Evolutionary conservation across 2,113 vertebrate species (phyloP), one percentile per base, ranked within the genome.

Genomic region (Synodontis membranacea): DNA sequence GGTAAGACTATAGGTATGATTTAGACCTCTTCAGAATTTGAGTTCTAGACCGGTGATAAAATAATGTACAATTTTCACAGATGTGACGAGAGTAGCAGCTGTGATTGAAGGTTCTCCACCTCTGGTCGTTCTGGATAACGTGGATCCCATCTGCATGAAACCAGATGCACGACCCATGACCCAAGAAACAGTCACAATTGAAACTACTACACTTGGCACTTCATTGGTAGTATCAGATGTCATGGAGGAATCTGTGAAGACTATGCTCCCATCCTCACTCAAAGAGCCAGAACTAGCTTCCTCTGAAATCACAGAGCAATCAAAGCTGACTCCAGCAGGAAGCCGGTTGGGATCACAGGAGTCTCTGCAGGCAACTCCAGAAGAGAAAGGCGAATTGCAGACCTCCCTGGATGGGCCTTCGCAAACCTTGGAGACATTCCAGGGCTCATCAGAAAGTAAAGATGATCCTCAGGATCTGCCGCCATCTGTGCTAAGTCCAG

Each of bases 111-210:
- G 2, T 11, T 37, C 60, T 58, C 46, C 21, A 56, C 23, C 62
- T 39, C 50, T 21, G 23, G 68, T 7, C 11, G 39, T 25, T 31
- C 37, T 42, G 25, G 42, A 88, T 14, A 70, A 74, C 48, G 28
- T 70, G 48, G 75, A 84, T 15, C n/a, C 64, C 58, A 48, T 48
- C 8, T 62, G 80, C 58, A 82, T 48, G 58, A 82, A 82, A 46
- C 39, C 12, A 31, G 80, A 82, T 54, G 10, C 31, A 54, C n/a
- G n/a, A n/a, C 8, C 56, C 6, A 7, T 44, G 56, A 19, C 25
- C 23, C 80, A 82, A 31, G 42, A 62, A 82, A 82, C 56, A 25
- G 11, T 25, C 52, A 56, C 78, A 19, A 56, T 2, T 82, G 23
- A 64, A 64, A 9, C 39, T 31, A 9, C 42, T 44, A 6, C 42